Conservation (phyloP, 2,888 invertebrate genomes). For the Sylvicola cinctus region DNA sequence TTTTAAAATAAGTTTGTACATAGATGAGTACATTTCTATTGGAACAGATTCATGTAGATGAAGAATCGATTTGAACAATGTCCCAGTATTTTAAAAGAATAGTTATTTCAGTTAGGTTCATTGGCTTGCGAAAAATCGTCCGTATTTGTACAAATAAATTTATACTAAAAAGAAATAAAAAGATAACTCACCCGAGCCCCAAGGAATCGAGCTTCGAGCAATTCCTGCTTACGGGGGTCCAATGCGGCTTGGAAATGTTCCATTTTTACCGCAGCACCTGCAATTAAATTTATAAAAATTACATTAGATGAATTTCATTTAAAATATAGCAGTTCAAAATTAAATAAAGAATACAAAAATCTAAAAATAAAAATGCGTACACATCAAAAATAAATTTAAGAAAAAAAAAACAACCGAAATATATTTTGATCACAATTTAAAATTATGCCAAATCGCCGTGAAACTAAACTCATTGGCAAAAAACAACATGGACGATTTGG, state of each 20-base stretch:
- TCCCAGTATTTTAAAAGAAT: too few relatives aligned
- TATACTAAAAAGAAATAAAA: slow-evolving; percentile 1
- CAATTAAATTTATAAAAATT: slow-evolving; percentile 15
- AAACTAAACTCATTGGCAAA: too few relatives aligned
- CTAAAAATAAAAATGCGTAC: background rate
- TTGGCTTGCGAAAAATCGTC: too few relatives aligned
- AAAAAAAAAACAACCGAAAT: background rate
- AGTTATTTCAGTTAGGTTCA: too few relatives aligned
- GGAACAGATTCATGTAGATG: too few relatives aligned
- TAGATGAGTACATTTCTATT: too few relatives aligned
- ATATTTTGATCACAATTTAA: too few relatives aligned
- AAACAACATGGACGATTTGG: too few relatives aligned
- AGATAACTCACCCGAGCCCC: slow-evolving; percentile 71
- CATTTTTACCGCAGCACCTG: slow-evolving; percentile 86
- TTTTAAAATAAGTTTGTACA: too few relatives aligned
- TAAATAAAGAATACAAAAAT: background rate
- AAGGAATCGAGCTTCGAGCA: slow-evolving; percentile 92
- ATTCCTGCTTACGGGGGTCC: slow-evolving; percentile 97
- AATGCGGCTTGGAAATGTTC: slow-evolving; percentile 91
- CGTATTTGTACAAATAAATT: too few relatives aligned
- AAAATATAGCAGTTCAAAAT: background rate
- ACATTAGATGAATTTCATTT: background rate
- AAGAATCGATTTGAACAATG: too few relatives aligned
- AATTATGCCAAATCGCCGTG: too few relatives aligned
- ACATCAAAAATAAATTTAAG: slow-evolving; percentile 2